Evolutionary conservation across 1,140 invertebrate genomes (phyloP), one percentile per base, ranked within the genome.

Genomic region (Drosophila tristis): DNA sequence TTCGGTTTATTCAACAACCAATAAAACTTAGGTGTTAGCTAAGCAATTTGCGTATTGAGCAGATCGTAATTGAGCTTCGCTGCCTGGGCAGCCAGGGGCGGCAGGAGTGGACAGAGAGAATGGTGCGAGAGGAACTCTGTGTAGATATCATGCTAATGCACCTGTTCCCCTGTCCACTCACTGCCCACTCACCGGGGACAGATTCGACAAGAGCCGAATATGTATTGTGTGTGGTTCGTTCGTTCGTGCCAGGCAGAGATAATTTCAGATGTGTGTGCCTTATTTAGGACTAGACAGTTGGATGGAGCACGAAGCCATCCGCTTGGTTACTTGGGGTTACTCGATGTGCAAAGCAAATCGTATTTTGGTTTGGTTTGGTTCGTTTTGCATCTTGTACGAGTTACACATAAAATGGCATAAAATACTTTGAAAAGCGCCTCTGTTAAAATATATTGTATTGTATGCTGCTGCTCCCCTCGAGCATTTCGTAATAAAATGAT

Each of bases 341-440:
- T 39, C 35, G 35, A 5, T 39, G 35, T 39, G 35, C 35, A 39
- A 39, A 39, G 35, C 35, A 39, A 39, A 39, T 39, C 35, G 35
- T 13, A 39, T 39, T 39, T 39, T 39, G 35, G 35, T 39, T 47
- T 47, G 51, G 25, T 65, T 54, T 51, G 48, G 20, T 20, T 20
- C 20, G 20, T 20, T 43, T 74, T 66, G 61, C 77, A 70, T 64
- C 55, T 78, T 53, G 47, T 74, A 72, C 80, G 75, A 74, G 67
- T 81, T 81, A 61, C 70, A 78, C 73, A 74, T 39, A 85, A 76
- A 86, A 75, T 60, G 81, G 78, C 78, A 71, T 75, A 87, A 87
- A 87, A 87, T 86, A 82, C 82, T 72, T 71, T 72, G 43, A 60
- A 56, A 71, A 67, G 82, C 75, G 82, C 65, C 74, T 78, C 65